phyloP scores from a whole-genome alignment of 2,113 vertebrate genomes.

The Aptenodytes forsteri region DNA sequence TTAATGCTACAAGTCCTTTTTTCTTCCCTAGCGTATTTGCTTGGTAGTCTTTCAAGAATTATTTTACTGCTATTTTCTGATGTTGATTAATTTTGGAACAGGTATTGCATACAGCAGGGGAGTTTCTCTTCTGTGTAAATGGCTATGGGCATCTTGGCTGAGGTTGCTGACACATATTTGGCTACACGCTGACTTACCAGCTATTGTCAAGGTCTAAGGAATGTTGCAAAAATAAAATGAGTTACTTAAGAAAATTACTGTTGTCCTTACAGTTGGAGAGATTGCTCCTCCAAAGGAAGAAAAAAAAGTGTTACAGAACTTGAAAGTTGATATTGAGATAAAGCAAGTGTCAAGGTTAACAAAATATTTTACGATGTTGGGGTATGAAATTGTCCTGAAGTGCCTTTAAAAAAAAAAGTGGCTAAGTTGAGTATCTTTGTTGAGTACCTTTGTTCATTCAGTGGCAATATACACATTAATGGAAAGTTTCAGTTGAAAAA shows the following conservation, averaged over 20 bases:
- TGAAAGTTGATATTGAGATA: not conserved
- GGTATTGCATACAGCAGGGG: not conserved
- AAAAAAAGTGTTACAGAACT: not conserved
- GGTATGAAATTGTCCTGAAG: not conserved
- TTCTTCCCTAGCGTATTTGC: not conserved
- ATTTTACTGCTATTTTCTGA: slow-evolving; percentile 12
- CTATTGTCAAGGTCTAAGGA: not conserved
- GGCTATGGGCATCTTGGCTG: slow-evolving; percentile 30
- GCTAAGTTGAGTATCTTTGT: not conserved
- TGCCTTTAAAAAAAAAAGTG: not conserved
- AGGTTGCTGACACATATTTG: not conserved
- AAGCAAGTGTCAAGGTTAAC: not conserved
- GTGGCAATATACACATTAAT: not conserved
- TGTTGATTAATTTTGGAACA: slow-evolving; percentile 27
- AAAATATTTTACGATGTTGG: not conserved
- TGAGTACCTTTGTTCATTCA: not conserved
- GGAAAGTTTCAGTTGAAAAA: not conserved
- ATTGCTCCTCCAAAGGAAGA: not conserved
- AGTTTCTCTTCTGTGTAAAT: not conserved
- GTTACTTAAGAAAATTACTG: slow-evolving; percentile 16
- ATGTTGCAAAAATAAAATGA: not conserved
- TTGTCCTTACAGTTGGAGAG: not conserved
- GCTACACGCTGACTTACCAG: not conserved
- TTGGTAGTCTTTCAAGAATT: slow-evolving; percentile 9
- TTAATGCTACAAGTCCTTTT: not conserved